Evolutionary conservation across 2,888 invertebrate species (phyloP).

Genomic region (Thalpophila matura): DNA sequence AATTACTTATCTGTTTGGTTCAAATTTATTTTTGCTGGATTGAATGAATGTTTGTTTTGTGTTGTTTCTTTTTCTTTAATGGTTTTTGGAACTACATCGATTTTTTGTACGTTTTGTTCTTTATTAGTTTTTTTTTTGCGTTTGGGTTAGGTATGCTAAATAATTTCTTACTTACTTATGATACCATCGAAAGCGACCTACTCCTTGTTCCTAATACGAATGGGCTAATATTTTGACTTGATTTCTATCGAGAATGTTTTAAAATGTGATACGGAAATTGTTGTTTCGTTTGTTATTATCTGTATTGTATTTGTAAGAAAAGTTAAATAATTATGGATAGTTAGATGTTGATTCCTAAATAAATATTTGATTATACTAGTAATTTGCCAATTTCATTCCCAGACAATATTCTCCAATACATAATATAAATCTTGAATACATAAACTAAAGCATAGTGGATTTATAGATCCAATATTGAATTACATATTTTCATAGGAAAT

Average conservation of each 20-base stretch:
- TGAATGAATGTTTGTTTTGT: background rate
- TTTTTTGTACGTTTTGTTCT: background rate
- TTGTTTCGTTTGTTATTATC: too few relatives aligned
- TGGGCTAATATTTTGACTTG: too few relatives aligned
- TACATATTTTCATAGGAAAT: conserved; percentile 33
- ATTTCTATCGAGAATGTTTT: too few relatives aligned
- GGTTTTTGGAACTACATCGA: background rate
- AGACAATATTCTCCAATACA: conserved; percentile 16
- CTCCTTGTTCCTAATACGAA: too few relatives aligned
- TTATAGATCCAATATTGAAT: conserved; percentile 9
- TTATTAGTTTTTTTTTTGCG: background rate
- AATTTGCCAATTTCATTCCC: conserved; percentile 36
- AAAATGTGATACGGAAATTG: too few relatives aligned
- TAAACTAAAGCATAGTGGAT: conserved; percentile 12
- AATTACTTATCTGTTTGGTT: conserved; percentile 25
- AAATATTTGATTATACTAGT: background rate
- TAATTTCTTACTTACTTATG: too few relatives aligned
- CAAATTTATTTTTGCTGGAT: background rate
- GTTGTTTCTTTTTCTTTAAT: background rate
- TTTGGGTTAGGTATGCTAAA: too few relatives aligned
- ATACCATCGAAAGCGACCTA: too few relatives aligned
- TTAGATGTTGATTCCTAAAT: background rate
- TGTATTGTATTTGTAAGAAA: too few relatives aligned
- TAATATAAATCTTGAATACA: conserved; percentile 2
- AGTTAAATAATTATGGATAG: too few relatives aligned